Base-by-base conservation (phyloP, 2,888 invertebrate genomes). In the Calameuta idolon region DNA sequence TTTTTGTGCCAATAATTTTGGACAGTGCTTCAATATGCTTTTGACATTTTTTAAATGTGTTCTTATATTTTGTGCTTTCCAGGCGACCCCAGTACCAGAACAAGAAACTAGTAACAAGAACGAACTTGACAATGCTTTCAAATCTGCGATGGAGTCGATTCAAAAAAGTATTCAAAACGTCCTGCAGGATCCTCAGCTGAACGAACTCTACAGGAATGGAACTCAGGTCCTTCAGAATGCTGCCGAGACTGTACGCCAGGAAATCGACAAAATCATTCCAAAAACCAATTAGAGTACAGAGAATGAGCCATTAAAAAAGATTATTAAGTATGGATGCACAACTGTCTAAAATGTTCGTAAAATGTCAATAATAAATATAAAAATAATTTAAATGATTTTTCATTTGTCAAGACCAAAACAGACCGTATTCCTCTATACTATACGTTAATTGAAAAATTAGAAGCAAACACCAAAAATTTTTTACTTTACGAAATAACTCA, bases 231-330 rank as follows among this genome's bases (percentile, higher is more conserved):
- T 88, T 30, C 76, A 86, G 5, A 83, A 84, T 11, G 81, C 85
- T 40, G 84, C 84, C 4, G 82, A 85, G 11, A 81, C 81, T 30
- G 77, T 89, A 23, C 81, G 79, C 31, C 81, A 84, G 33, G 82
- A 85, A 76, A 81, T 83, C 0, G 80, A 84, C 15, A 86, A 89
- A 73, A 81, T 87, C 3, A 74, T 87, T 1, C 87, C 87, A 1
- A 86, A 87, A 40, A 86, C 83, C 12, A 83, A 83, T 40, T 81
- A 79, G 80, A 37, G 23, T 55, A 55, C 9, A 9, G 55, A 15
- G 0, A 2, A 23, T 2, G 55, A 23, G 55, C 1, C 55, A 55
- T 55, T 55, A 0, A 15, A 5, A 4, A 2, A 23, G 15, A 55
- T 5, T 40, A 55, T 23, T 0, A 55, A 23, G 5, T 9, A 9